These are phyloP conservation scores for Tympanuchus pallidicinctus DNA, from an alignment of 2,113 vertebrate genomes.

Conservation along the genomic window DNA sequence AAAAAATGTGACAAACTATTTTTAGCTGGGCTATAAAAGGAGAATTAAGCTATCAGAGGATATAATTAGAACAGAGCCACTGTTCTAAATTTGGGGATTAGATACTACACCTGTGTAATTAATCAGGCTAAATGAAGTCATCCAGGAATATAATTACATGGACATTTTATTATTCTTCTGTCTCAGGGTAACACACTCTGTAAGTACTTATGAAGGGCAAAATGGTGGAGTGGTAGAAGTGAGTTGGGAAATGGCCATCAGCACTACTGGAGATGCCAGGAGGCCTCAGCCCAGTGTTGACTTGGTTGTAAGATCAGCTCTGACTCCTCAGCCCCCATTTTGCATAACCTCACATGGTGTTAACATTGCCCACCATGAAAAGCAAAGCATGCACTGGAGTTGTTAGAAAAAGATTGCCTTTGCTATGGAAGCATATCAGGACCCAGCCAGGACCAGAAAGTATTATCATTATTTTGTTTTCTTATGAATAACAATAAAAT, in stretches of 20 bases:
- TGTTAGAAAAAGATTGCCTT: neutral
- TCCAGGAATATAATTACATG: neutral
- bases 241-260: neutral
- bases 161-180: neutral
- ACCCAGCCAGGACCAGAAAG: neutral
- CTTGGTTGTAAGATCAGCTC: neutral
- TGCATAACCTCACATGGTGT: neutral
- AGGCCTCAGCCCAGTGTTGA: neutral
- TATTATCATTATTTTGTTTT: slow-evolving; percentile 44
- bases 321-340: neutral
- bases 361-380: neutral
- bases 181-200: neutral
- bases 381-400: neutral
- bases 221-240: rapidly evolving
- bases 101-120: neutral
- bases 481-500: slow-evolving; percentile 66
- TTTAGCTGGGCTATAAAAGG: neutral
- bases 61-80: neutral
- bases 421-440: neutral
- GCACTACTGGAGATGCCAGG: neutral
- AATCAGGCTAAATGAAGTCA: neutral
- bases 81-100: neutral
- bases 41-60: neutral
- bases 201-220: neutral
- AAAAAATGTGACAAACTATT: slow-evolving; percentile 3